phyloP scores from a whole-genome alignment of 2,797 vertebrate genomes.

The Poeciliopsis gracilis region DNA sequence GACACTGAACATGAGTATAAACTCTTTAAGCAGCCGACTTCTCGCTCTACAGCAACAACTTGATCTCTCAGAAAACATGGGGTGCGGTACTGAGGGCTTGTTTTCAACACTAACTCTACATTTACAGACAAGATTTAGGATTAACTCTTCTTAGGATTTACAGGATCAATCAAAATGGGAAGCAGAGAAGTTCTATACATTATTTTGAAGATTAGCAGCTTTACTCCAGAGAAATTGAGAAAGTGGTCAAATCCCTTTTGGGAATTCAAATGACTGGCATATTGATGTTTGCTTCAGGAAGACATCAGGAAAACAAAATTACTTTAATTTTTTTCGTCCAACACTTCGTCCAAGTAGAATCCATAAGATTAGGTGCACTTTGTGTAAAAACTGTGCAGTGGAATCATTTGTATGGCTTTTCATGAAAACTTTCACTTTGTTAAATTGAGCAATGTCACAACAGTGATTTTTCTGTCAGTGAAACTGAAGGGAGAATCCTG shows the following conservation, averaged over 20 bases:
- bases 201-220: background rate
- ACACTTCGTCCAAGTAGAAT: background rate
- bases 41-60: conserved; percentile 9
- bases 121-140: conserved; percentile 18
- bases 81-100: background rate
- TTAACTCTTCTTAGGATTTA: background rate
- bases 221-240: background rate
- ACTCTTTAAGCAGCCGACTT: background rate
- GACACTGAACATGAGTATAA: conserved; percentile 1
- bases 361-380: background rate
- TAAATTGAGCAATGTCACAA: background rate
- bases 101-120: conserved; percentile 31
- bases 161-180: background rate
- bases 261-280: background rate
- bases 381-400: background rate
- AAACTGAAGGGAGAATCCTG: background rate
- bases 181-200: background rate
- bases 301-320: background rate
- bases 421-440: background rate
- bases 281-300: background rate
- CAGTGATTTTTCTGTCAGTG: background rate
- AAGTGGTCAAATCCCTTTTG: background rate
- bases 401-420: background rate
- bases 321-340: background rate
- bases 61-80: conserved; percentile 14